These are phyloP conservation scores for Gisinianus flammeolus DNA, from an alignment of 2,888 invertebrate species.

Conservation along the genomic window DNA sequence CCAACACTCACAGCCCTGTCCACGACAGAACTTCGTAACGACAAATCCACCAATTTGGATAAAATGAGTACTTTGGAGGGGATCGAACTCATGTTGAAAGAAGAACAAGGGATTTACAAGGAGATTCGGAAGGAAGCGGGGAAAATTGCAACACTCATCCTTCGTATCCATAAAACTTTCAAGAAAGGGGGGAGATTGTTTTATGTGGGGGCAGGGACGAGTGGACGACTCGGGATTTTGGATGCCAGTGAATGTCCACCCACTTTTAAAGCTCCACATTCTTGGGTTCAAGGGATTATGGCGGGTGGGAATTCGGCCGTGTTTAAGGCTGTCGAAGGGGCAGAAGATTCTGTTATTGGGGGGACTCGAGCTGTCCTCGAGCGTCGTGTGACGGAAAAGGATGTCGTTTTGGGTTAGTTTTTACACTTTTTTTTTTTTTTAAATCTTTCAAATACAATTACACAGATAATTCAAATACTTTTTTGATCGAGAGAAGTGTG, in stretches of 20 bases:
- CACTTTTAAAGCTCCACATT: conserved; percentile 50
- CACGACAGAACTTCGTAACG: conserved; percentile 51
- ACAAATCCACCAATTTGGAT: conserved; percentile 51
- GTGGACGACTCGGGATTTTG: conserved; percentile 58
- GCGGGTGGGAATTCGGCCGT: conserved; percentile 53
- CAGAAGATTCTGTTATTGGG: conserved; percentile 53
- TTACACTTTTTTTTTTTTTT: conserved; percentile 10
- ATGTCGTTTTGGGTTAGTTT: conserved; percentile 52
- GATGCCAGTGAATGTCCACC: conserved; percentile 58
- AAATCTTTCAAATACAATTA: not conserved
- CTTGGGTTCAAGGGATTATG: conserved; percentile 56
- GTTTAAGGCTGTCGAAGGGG: conserved; percentile 53
- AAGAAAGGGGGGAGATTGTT: conserved; percentile 54
- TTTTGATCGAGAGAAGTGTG: not conserved
- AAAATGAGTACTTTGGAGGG: conserved; percentile 46
- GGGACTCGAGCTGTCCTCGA: conserved; percentile 49
- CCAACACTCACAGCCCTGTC: conserved; percentile 45
- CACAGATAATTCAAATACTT: not conserved
- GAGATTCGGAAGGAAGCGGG: conserved; percentile 47
- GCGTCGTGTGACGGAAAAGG: conserved; percentile 45
- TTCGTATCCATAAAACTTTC: conserved; percentile 48
- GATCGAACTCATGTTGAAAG: conserved; percentile 53
- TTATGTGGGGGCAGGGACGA: conserved; percentile 59
- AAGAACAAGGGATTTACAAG: conserved; percentile 48
- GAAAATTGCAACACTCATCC: conserved; percentile 43